Evolutionary conservation across 2,113 vertebrate species (phyloP).

Genomic region (Petaurus breviceps): DNA sequence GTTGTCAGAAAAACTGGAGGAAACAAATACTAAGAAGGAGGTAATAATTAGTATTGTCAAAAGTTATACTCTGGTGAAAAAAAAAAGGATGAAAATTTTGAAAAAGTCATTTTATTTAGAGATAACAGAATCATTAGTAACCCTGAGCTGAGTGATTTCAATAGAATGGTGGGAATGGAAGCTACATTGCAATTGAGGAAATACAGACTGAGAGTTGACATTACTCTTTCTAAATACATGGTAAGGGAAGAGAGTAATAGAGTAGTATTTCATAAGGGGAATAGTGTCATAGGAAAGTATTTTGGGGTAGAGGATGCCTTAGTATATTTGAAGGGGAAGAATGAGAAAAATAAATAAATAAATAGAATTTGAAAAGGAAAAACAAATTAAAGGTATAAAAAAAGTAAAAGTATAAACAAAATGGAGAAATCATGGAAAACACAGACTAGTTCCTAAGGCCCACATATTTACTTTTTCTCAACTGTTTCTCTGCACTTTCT

Average conservation of each 20-base stretch:
- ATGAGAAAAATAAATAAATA: no score
- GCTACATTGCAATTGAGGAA: not conserved
- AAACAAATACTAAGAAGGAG: not conserved
- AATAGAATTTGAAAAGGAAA: not conserved
- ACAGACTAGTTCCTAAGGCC: not conserved
- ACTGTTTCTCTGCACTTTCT: not conserved
- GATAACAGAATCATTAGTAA: not conserved
- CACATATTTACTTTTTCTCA: not conserved
- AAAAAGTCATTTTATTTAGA: not conserved
- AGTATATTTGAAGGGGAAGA: not conserved
- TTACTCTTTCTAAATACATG: not conserved
- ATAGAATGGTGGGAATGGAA: not conserved
- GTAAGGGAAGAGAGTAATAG: not conserved
- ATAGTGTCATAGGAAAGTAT: not conserved
- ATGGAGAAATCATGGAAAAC: not conserved
- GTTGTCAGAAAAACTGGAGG: not conserved
- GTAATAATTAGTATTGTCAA: not conserved
- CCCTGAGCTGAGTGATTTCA: not conserved
- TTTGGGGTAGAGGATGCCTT: not conserved
- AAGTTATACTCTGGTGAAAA: not conserved
- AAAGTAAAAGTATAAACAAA: not conserved
- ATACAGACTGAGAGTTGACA: not conserved
- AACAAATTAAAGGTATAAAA: not conserved
- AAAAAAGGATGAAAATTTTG: not conserved
- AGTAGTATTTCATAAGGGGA: not conserved